Conservation (phyloP, 2,113 vertebrate genomes). For the Capra hircus region DNA sequence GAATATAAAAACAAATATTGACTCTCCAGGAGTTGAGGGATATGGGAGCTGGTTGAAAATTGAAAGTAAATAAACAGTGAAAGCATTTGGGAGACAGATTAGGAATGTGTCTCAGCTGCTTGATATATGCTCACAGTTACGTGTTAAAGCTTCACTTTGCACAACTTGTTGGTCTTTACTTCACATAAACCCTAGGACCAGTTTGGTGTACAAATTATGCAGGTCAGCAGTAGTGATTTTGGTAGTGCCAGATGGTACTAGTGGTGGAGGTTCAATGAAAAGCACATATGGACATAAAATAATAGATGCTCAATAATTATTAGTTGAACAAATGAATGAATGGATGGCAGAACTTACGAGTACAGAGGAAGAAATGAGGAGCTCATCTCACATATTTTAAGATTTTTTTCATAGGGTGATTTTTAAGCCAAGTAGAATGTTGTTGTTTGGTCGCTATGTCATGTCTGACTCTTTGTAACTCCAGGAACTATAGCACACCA, state of each 20-base stretch:
- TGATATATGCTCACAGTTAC: neutral
- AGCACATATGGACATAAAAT: neutral
- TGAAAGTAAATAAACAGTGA: neutral
- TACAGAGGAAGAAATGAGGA: neutral
- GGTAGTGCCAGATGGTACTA: neutral
- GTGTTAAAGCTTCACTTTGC: neutral
- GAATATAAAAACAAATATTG: neutral
- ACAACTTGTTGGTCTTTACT: neutral
- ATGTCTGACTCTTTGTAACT: neutral
- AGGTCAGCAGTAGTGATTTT: neutral
- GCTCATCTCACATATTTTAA: neutral
- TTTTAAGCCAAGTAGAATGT: neutral
- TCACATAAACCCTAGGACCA: neutral
- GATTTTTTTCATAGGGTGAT: neutral
- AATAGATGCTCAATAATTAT: neutral
- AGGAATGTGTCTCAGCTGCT: neutral
- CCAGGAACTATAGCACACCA: neutral
- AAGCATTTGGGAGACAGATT: neutral
- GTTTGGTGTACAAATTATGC: neutral
- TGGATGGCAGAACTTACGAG: neutral
- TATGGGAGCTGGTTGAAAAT: neutral
- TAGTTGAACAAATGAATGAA: neutral
- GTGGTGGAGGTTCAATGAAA: neutral
- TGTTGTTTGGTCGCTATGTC: neutral
- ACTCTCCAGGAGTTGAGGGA: neutral